These are phyloP conservation scores for Scaptomyza hsui DNA, from an alignment of 1,140 invertebrate species.

Conservation along the genomic window DNA sequence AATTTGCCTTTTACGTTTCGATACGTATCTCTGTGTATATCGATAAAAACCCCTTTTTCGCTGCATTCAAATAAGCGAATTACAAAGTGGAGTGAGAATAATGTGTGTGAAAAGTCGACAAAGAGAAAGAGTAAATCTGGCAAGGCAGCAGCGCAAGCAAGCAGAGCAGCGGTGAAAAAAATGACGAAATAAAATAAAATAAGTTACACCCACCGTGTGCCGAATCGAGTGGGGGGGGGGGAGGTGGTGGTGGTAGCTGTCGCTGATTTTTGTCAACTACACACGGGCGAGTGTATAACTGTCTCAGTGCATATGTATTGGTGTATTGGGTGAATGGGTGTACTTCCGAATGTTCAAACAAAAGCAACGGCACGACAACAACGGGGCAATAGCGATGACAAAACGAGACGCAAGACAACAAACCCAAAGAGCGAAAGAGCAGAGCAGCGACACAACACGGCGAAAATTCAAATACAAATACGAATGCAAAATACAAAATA, in stretches of 20 bases:
- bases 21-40: constrained; percentile 19
- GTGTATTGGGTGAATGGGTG: constrained; percentile 16
- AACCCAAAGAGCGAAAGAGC: constrained; percentile 32
- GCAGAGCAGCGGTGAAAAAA: constrained; percentile 7
- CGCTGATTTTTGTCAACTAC: constrained; percentile 42
- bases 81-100: constrained; percentile 6
- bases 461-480: constrained; percentile 42
- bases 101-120: constrained; percentile 37
- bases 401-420: constrained; percentile 43
- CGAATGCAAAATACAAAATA: constrained; percentile 44
- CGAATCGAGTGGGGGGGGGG: not conserved
- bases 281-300: constrained; percentile 34
- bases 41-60: constrained; percentile 27
- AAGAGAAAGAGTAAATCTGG: constrained; percentile 44
- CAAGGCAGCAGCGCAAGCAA: constrained; percentile 15
- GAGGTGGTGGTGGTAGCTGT: constrained; percentile 17
- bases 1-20: constrained; percentile 12
- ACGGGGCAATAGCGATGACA: constrained; percentile 26
- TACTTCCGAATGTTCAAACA: constrained; percentile 66
- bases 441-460: constrained; percentile 23
- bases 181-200: constrained; percentile 46
- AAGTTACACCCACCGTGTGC: constrained; percentile 56
- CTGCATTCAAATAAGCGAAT: constrained; percentile 11
- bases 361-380: constrained; percentile 50
- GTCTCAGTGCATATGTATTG: constrained; percentile 20